Evolutionary conservation across 2,113 vertebrate species (phyloP), one percentile per base, ranked within the genome.

Genomic region (Forbesichthys agassizii): DNA sequence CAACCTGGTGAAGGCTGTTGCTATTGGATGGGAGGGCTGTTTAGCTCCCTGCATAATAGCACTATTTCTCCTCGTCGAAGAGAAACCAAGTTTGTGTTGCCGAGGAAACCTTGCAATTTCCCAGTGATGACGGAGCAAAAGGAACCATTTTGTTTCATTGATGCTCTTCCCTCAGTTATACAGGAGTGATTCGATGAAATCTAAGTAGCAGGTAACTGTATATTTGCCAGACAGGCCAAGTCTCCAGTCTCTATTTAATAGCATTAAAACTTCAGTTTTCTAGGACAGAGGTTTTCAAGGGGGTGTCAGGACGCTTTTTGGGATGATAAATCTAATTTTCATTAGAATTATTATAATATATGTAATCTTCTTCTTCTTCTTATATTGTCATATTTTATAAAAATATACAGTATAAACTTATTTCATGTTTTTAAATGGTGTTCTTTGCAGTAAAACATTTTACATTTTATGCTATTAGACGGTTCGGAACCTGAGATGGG

Each of bases 61-160:
- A 75, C 81, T 70, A 46, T 87, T 85, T 83, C 83, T 79, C 66
- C 72, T 75, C n/a, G 74, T 88, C 84, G 18, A 67, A 57, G 81
- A 83, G 87, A 82, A 90, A 88, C 76, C 84, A 90, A 90, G 88
- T 90, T 91, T 87, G 79, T 52, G 92, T 92, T 93, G 87, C 88
- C 88, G 92, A 64, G 89, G 91, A 81, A 90, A 93, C 91, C 73
- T 63, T 13, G 48, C 88, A 91, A 91, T 84, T 89, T 91, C 84
- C 84, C 69, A 53, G 73, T 75, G 77, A 86, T 80, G 84, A 88
- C 83, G 82, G 83, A 88, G 87, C 85, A 86, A 71, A 78, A 84
- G 89, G 75, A 83, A 84, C 90, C 88, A 90, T 92, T 92, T 90
- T 90, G 84, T 90, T 84, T 86, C 84, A 80, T 79, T 85, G 84